Base-by-base conservation (phyloP, 2,113 vertebrate species). In the Scatophagus argus region DNA sequence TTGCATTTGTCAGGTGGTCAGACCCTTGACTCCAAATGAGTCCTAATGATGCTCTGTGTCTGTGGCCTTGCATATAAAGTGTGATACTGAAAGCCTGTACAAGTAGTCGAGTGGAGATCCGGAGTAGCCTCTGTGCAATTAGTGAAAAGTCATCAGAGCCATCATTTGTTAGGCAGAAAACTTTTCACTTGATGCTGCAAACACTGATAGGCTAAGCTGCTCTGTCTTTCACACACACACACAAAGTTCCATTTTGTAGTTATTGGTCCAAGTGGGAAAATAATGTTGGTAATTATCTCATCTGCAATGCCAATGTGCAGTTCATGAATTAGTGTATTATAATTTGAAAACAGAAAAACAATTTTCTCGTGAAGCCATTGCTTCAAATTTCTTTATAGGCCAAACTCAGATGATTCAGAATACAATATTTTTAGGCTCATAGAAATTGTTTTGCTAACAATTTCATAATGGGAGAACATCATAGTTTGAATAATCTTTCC, bases 271-370 rank as follows among this genome's bases (percentile, higher is more conserved):
- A 60, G 56, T 47, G 68, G 52, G 51, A 74, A 49, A 63, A 69
- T 77, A 60, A 72, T 54, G 44, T 61, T 66, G 44, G 66, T 74
- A 79, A 79, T 79, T 74, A 64, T 56, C 41, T 70, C 56, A 54
- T 75, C 64, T 74, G 36, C 60, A 74, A 59, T 59, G 27, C 60
- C 64, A 70, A 23, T 39, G 52, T 70, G 44, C 4, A 70, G 27
- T 41, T 76, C 38, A 61, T 67, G 27, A 56, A 72, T 76, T 55
- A 34, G 25, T 32, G 31, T 67, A 19, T 55, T 72, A 43, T 77
- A 61, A 61, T 80, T 60, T 67, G 47, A 11, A 84, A 66, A 75
- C 31, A 31, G 34, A 41, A 66, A 71, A 80, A 75, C 31, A 71
- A 70, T 76, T 68, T 74, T 43, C 36, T 41, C 13, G 13, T 14